Evolutionary conservation across 2,113 vertebrate species (phyloP).

Genomic region (Toxotes chatareus): DNA sequence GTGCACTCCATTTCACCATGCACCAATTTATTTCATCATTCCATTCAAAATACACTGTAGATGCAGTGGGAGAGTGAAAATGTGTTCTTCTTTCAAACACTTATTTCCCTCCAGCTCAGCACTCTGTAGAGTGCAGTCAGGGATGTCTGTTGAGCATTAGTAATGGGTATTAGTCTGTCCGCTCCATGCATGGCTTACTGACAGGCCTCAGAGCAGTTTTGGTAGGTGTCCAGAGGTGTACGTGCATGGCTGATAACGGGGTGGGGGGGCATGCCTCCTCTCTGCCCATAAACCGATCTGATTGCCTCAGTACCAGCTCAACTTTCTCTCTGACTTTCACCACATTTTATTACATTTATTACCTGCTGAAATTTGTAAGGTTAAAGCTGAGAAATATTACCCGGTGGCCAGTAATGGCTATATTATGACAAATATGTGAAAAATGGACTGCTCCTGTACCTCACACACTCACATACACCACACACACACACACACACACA

Average conservation of each 20-base stretch:
- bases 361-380: neutral
- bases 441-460: neutral
- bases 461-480: neutral
- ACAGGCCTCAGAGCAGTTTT: constrained; percentile 17
- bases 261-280: neutral
- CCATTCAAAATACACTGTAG: neutral
- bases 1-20: constrained; percentile 13
- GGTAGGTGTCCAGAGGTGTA: constrained; percentile 28
- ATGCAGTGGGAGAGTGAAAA: neutral
- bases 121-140: constrained; percentile 27
- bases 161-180: neutral
- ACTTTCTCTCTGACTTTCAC: neutral
- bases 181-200: no score
- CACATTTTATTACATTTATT: neutral
- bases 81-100: neutral
- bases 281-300: neutral
- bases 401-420: neutral
- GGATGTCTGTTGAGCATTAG: constrained; percentile 26
- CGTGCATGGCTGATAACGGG: constrained; percentile 11
- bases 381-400: neutral
- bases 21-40: constrained; percentile 44
- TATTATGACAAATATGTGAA: neutral
- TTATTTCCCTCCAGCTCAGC: neutral
- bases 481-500: neutral
- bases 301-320: neutral